phyloP scores from a whole-genome alignment of 2,888 invertebrate species.

The Abscondita cerata region DNA sequence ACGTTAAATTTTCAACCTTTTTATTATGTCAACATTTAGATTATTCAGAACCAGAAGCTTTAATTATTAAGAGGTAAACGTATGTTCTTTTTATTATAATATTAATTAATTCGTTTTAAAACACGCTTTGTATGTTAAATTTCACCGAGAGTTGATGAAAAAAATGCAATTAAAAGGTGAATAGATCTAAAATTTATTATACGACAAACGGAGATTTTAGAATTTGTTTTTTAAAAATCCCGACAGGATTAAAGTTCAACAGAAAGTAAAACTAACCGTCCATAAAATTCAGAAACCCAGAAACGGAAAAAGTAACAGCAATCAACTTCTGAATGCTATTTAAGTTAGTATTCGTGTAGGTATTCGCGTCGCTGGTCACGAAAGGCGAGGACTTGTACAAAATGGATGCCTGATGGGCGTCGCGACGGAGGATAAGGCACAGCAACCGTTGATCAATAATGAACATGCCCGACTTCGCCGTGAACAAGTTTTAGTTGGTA shows the following conservation, averaged over 20 bases:
- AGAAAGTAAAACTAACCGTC: constrained; percentile 22
- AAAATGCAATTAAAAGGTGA: constrained; percentile 1
- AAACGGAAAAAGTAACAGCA: constrained; percentile 27
- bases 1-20: constrained; percentile 7
- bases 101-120: constrained; percentile 5
- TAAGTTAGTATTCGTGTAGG: constrained; percentile 39
- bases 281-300: constrained; percentile 26
- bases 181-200: constrained; percentile 4
- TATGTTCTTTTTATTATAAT: constrained; percentile 7
- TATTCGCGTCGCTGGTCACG: constrained; percentile 43
- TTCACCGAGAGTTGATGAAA: neutral
- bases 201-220: constrained; percentile 7
- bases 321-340: constrained; percentile 36
- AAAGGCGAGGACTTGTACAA: constrained; percentile 50
- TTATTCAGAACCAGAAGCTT: constrained; percentile 5
- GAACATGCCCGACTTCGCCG: constrained; percentile 56
- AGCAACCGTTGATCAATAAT: constrained; percentile 57
- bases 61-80: constrained; percentile 7
- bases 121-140: neutral
- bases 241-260: constrained; percentile 15
- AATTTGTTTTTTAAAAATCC: constrained; percentile 13
- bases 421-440: constrained; percentile 57
- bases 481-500: constrained; percentile 40
- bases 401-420: constrained; percentile 57
- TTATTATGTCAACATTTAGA: constrained; percentile 6